A percentile compares a stretch with the other conserved stretches of the same genome.
These are phyloP conservation scores for Dermolepida albohirtum DNA, from an alignment of 2,888 invertebrate species.

Conservation along the genomic window DNA sequence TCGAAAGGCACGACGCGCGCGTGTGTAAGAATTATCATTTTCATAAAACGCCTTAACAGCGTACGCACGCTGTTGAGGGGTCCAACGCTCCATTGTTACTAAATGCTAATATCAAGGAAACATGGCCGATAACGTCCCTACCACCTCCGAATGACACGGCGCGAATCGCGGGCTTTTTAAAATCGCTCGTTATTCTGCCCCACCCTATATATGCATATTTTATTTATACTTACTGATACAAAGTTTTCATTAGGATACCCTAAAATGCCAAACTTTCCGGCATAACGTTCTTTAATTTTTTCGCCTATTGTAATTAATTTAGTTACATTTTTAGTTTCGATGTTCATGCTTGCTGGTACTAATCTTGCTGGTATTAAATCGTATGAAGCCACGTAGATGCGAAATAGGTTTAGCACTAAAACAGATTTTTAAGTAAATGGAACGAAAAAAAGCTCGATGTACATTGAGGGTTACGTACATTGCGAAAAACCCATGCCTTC, in stretches of 20 bases:
- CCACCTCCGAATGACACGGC: too few species aligned
- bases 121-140: too few species aligned
- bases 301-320: conserved; percentile 6
- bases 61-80: too few species aligned
- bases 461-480: conserved; percentile 31
- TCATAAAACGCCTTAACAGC: too few species aligned
- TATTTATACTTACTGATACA: conserved; percentile 12
- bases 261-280: conserved; percentile 10
- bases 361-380: conserved; percentile 66
- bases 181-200: too few species aligned
- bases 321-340: not conserved
- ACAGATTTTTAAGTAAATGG: conserved; percentile 24
- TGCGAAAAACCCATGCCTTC: conserved; percentile 45
- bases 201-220: too few species aligned
- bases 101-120: too few species aligned
- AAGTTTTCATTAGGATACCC: conserved; percentile 1
- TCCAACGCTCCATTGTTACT: too few species aligned
- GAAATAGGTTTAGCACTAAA: conserved; percentile 58
- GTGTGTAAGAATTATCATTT: too few species aligned
- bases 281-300: conserved; percentile 24
- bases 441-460: not conserved
- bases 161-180: too few species aligned
- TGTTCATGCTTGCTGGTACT: conserved; percentile 56
- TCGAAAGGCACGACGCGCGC: too few species aligned
- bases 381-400: conserved; percentile 61